phyloP scores from a whole-genome alignment of 2,113 vertebrate species.

The Caranx melampygus region DNA sequence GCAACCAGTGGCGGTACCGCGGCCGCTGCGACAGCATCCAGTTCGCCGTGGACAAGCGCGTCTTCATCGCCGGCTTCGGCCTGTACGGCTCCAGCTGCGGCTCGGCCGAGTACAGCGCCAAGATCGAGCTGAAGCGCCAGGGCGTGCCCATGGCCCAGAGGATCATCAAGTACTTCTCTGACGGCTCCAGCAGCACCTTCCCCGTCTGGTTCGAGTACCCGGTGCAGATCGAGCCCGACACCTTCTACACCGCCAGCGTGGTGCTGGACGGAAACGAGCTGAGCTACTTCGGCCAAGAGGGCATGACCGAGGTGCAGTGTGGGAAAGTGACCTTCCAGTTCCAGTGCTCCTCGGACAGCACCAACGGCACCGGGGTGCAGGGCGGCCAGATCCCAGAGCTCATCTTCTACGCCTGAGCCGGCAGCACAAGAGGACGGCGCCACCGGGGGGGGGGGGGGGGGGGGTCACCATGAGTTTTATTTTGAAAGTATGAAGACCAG shows the following conservation, averaged over 20 bases:
- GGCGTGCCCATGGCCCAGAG: constrained; percentile 91
- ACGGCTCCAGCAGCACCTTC: constrained; percentile 97
- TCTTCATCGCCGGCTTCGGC: constrained; percentile 96
- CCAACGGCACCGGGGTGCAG: constrained; percentile 97
- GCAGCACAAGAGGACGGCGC: background rate
- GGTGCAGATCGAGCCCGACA: constrained; percentile 96
- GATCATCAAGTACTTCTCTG: constrained; percentile 96
- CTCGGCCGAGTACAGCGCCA: constrained; percentile 94
- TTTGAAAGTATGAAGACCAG: constrained; percentile 8
- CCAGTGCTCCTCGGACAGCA: constrained; percentile 98
- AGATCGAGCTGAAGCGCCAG: constrained; percentile 96
- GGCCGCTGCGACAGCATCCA: constrained; percentile 99
- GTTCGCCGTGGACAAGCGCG: constrained; percentile 95
- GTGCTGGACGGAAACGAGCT: constrained; percentile 97
- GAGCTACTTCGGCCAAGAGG: constrained; percentile 98
- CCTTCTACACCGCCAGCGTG: constrained; percentile 97
- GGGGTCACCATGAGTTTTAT: constrained; percentile 19
- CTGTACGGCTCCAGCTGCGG: constrained; percentile 98
- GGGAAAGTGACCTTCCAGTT: constrained; percentile 99
- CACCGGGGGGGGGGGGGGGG: constrained; percentile 3
- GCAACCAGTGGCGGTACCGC: constrained; percentile 98
- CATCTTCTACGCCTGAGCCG: constrained; percentile 93
- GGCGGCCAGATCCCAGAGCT: constrained; percentile 98
- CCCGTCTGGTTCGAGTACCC: constrained; percentile 96
- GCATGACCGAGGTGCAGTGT: constrained; percentile 98